A percentile compares a stretch with the other conserved stretches of the same genome.
Conservation (phyloP, 2,797 vertebrate genomes). For the Micropoecilia bifurca region DNA sequence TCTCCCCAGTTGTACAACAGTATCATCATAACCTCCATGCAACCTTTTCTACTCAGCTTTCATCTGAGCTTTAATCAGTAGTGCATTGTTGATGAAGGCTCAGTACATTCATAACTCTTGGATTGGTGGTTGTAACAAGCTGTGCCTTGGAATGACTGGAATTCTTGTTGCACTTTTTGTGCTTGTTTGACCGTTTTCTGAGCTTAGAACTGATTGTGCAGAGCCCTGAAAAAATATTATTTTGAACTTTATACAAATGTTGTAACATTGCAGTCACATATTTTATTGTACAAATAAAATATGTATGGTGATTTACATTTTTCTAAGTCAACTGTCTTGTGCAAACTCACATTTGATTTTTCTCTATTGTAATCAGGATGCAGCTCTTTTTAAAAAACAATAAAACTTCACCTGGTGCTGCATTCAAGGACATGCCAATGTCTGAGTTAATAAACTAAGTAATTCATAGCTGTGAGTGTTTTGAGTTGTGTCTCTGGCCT, state of each 20-base stretch:
- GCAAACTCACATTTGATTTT: not conserved
- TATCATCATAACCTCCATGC: slow-evolving; percentile 62
- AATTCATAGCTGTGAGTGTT: not conserved
- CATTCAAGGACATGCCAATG: too few relatives aligned
- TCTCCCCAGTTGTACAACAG: slow-evolving; percentile 62
- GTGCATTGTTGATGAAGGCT: slow-evolving; percentile 13
- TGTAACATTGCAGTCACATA: not conserved
- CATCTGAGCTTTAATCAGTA: slow-evolving; percentile 64
- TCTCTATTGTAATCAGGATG: too few relatives aligned
- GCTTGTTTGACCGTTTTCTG: slow-evolving; percentile 27
- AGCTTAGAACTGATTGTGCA: slow-evolving; percentile 23
- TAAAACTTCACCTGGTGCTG: too few relatives aligned
- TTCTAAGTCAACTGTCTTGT: not conserved
- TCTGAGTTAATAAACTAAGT: not conserved
- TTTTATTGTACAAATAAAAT: not conserved
- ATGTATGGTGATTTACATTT: not conserved
- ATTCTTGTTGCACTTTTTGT: slow-evolving; percentile 42
- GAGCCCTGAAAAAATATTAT: not conserved
- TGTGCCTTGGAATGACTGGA: slow-evolving; percentile 42
- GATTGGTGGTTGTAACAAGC: slow-evolving; percentile 39
- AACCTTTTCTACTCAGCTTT: slow-evolving; percentile 59
- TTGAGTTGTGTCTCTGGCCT: not conserved
- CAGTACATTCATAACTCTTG: slow-evolving; percentile 30
- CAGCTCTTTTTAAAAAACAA: too few relatives aligned
- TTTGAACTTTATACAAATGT: not conserved